Evolutionary conservation across 2,113 vertebrate species (phyloP).

Genomic region (Onychorhynchus coronatus): DNA sequence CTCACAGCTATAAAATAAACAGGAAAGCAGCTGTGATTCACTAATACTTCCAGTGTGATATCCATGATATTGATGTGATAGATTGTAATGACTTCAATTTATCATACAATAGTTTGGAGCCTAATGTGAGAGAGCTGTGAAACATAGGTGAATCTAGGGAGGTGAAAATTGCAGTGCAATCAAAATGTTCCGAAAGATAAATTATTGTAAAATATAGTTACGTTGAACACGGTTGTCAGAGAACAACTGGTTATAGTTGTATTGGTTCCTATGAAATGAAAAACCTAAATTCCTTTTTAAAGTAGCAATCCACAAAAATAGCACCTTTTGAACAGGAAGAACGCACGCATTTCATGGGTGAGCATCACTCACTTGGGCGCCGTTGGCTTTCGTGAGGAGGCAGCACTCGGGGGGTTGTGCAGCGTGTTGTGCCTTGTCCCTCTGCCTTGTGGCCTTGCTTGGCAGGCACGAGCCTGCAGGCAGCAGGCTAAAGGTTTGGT

Average conservation of each 20-base stretch:
- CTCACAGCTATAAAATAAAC: not conserved
- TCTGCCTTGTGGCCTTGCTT: not conserved
- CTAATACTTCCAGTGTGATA: not conserved
- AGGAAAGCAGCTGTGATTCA: not conserved
- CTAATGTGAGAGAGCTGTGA: not conserved
- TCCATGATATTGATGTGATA: not conserved
- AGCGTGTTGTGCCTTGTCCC: not conserved
- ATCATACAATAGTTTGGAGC: not conserved
- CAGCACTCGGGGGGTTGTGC: fast-evolving
- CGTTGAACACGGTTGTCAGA: not conserved
- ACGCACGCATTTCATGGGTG: not conserved
- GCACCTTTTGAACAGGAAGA: not conserved
- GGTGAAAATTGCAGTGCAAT: not conserved
- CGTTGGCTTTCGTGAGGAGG: not conserved
- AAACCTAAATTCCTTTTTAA: not conserved
- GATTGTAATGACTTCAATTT: not conserved
- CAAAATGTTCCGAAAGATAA: not conserved
- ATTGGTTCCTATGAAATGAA: not conserved
- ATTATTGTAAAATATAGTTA: not conserved
- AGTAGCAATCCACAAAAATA: not conserved
- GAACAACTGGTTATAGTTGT: not conserved
- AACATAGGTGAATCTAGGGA: not conserved
- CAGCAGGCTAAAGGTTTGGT: not conserved
- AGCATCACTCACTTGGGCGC: not conserved
- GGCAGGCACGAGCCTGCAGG: not conserved